Percentiles rank a stretch among this genome's conserved stretches.
Evolutionary conservation across 2,888 invertebrate genomes (phyloP).

Genomic region (Hofmannophila pseudospretella): DNA sequence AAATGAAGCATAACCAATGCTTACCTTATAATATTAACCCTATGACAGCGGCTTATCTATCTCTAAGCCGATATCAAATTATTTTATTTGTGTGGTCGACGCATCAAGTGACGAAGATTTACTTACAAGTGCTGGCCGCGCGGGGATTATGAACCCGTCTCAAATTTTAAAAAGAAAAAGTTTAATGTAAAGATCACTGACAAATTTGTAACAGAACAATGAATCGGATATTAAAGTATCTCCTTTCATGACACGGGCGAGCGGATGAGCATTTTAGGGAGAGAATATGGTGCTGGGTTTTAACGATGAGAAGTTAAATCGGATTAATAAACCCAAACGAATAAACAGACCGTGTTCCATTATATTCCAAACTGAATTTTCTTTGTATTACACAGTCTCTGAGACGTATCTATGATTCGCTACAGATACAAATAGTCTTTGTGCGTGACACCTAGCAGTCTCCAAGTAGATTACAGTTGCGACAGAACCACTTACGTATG

Average conservation of each 20-base stretch:
- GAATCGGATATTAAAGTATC: slow-evolving; percentile 77
- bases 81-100: slow-evolving; percentile 67
- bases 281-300: slow-evolving; percentile 30
- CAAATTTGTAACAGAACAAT: slow-evolving; percentile 79
- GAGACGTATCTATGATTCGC: no score
- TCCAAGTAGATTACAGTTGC: slow-evolving; percentile 41
- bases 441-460: slow-evolving; percentile 63
- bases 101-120: slow-evolving; percentile 59
- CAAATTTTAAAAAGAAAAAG: slow-evolving; percentile 70
- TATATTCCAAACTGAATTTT: no score
- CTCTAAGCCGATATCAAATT: slow-evolving; percentile 39
- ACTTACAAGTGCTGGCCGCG: slow-evolving; percentile 56
- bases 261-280: slow-evolving; percentile 56
- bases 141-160: slow-evolving; percentile 69
- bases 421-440: slow-evolving; percentile 4
- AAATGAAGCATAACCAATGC: slow-evolving; percentile 32
- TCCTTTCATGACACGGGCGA: slow-evolving; percentile 71
- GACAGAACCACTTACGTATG: slow-evolving; percentile 41
- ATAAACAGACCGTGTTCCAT: no score
- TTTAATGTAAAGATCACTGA: slow-evolving; percentile 77
- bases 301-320: neutral
- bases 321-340: no score
- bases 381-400: no score
- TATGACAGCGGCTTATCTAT: slow-evolving; percentile 29
- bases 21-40: slow-evolving; percentile 24